Percentiles rank a stretch among this genome's conserved stretches.
These are phyloP conservation scores for Cheiracanthium punctorium DNA, from an alignment of 2,888 invertebrate species.

Conservation along the genomic window DNA sequence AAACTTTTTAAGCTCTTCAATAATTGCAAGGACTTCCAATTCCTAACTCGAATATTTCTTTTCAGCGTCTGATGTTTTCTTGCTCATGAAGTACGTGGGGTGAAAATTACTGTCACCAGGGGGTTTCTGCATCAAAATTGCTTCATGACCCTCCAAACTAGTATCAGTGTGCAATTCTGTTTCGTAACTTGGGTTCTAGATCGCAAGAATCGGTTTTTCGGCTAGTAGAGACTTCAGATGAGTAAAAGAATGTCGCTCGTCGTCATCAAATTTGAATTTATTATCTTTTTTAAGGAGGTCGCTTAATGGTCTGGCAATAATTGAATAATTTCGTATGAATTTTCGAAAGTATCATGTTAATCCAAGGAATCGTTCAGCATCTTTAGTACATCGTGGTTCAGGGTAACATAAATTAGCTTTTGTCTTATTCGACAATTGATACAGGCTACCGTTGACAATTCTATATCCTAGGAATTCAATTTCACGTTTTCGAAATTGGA, in stretches of 20 bases:
- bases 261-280: background rate
- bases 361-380: background rate
- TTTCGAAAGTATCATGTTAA: background rate
- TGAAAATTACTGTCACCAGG: background rate
- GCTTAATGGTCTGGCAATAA: background rate
- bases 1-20: no score
- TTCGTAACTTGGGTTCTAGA: background rate
- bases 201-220: background rate
- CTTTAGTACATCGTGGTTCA: background rate
- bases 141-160: background rate
- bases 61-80: background rate
- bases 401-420: background rate
- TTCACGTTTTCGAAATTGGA: background rate
- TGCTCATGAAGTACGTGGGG: background rate
- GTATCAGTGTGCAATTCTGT: background rate
- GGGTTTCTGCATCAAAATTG: background rate
- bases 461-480: background rate
- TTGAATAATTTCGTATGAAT: background rate
- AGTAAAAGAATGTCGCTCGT: background rate
- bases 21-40: background rate
- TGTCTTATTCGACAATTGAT: background rate
- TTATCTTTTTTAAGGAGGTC: background rate
- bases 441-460: background rate
- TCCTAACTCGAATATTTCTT: constrained; percentile 19
- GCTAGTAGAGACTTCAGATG: background rate